Evolutionary conservation across 2,888 invertebrate genomes (phyloP), one percentile per base, ranked within the genome.

Genomic region (Epistrophe eligans): DNA sequence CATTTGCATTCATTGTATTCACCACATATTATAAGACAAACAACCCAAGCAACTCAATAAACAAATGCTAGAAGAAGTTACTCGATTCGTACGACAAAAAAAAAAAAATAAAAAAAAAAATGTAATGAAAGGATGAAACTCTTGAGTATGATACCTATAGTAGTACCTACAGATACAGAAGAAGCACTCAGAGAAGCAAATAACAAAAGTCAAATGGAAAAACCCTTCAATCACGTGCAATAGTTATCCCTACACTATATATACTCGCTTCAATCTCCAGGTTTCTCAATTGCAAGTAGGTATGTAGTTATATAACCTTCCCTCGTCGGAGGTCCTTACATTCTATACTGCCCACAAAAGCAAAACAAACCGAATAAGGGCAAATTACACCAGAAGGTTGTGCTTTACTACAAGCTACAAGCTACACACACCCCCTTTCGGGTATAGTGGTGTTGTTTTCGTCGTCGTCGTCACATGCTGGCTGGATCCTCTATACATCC

Each of bases 1-100:
- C 76, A 84, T 84, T 84, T 80, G 80, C 76, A 84, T 84, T 80
- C 84, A 84, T 77, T 84, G 80, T 58, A 67, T 80, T 52, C 43
- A 55, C 73, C 43, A 67, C 67, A 77, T 43, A 67, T 38, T 45
- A 45, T 55, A 55, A 55, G 55, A 55, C 28, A 55, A 55, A 55
- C 55, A 55, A 15, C 15, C 55, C 28, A 2, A 60, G 35, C 19
- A 70, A 50, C 17, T 70, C 73, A 64, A 79, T 67, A 80, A 84
- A 84, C 73, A 85, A 84, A 80, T 77, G 55, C 71, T 77, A 13
- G 48, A 73, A 77, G 24, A 24, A 24, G 62, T 77, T 57, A 85
- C 77, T 73, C 19, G 43, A 73, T 85, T 67, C 73, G 50, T 55
- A 15, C 2, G 7, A 7, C 1, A 2, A 9, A 17, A 0, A 17